phyloP scores from a whole-genome alignment of 2,113 vertebrate species.

The Egretta garzetta region DNA sequence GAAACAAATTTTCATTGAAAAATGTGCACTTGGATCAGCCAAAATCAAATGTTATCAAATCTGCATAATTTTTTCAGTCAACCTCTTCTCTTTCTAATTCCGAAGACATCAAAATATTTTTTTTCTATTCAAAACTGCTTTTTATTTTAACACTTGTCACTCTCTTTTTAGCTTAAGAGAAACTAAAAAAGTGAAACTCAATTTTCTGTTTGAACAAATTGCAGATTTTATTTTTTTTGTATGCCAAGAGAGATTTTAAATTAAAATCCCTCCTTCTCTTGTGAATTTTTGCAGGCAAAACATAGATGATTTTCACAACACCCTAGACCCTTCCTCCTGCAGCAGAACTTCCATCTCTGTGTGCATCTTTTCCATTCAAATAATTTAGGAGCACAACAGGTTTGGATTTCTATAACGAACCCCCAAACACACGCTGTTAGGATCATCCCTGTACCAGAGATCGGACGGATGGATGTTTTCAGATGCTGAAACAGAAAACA shows the following conservation, averaged over 20 bases:
- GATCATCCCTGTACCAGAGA: background rate
- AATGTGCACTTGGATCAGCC: background rate
- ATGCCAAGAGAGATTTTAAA: background rate
- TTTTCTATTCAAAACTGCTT: background rate
- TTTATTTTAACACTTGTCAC: background rate
- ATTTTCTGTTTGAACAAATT: background rate
- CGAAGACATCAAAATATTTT: background rate
- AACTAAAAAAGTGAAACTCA: background rate
- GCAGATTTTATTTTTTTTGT: background rate
- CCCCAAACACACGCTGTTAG: accelerated
- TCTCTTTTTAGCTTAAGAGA: background rate
- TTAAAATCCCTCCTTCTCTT: background rate
- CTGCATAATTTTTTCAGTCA: background rate
- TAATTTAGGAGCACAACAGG: background rate
- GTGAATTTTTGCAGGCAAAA: background rate
- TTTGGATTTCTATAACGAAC: background rate
- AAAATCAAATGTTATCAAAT: background rate
- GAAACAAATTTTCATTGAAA: background rate
- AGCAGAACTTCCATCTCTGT: background rate
- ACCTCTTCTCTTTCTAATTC: background rate
- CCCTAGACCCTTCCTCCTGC: background rate
- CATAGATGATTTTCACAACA: background rate
- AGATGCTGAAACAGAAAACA: background rate
- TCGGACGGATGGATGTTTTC: background rate
- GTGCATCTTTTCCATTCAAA: background rate